A percentile compares a stretch with the other conserved stretches of the same genome.
Evolutionary conservation across 2,797 vertebrate species (phyloP).

Genomic region (Notoglanidium macrostoma): DNA sequence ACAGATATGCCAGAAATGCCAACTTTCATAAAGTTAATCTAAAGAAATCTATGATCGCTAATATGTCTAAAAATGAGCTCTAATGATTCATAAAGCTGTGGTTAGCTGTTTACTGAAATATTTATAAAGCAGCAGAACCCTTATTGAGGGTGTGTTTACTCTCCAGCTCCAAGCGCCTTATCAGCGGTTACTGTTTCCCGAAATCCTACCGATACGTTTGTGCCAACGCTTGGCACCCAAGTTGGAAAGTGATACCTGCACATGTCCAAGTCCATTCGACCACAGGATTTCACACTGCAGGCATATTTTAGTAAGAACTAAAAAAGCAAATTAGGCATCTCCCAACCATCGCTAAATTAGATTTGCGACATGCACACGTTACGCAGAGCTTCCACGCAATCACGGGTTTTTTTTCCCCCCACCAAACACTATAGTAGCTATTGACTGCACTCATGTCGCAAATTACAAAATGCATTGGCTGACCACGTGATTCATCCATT

Average conservation of each 20-base stretch:
- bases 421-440: neutral
- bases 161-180: neutral
- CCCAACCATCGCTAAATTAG: neutral
- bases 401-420: neutral
- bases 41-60: neutral
- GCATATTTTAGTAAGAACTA: neutral
- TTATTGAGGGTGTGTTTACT: neutral
- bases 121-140: neutral
- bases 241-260: neutral
- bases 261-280: neutral
- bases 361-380: neutral
- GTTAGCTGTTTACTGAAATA: neutral
- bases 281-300: neutral
- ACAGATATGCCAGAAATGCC: too few species aligned
- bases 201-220: neutral
- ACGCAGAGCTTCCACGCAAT: neutral
- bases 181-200: neutral
- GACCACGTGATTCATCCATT: neutral
- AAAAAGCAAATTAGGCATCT: neutral
- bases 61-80: neutral
- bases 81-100: neutral
- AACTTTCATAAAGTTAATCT: neutral
- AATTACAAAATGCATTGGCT: neutral
- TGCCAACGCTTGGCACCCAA: neutral
- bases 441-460: neutral